phyloP scores from a whole-genome alignment of 2,888 invertebrate species.

The Acronicta psi region DNA sequence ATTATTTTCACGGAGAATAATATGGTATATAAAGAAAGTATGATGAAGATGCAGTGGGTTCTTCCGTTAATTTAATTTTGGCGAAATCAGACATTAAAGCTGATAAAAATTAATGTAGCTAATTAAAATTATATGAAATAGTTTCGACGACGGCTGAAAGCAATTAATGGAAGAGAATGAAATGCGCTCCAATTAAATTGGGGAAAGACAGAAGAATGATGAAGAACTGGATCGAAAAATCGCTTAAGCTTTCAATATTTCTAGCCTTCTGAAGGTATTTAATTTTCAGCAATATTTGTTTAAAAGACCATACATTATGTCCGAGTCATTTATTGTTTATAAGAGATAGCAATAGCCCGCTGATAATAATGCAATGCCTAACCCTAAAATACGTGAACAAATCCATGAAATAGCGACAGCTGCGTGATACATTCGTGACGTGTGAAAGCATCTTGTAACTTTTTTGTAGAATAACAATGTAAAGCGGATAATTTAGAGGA shows the following conservation, averaged over 20 bases:
- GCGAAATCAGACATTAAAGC: conserved; percentile 2
- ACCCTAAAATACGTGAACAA: conserved; percentile 58
- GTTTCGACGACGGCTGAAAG: too few relatives aligned
- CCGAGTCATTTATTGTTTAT: background rate
- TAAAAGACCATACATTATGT: background rate
- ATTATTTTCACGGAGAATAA: conserved; percentile 43
- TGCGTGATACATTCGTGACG: conserved; percentile 64
- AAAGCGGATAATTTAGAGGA: conserved; percentile 62
- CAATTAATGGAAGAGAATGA: too few relatives aligned
- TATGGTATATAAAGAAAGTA: conserved; percentile 39
- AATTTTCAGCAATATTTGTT: conserved; percentile 5
- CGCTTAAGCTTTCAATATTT: too few relatives aligned
- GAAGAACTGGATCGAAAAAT: too few relatives aligned
- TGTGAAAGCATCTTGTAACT: conserved; percentile 45
- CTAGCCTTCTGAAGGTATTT: background rate
- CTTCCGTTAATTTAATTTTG: conserved; percentile 10
- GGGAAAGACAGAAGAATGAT: too few relatives aligned
- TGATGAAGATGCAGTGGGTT: conserved; percentile 29
- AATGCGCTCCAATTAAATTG: too few relatives aligned
- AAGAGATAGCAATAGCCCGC: conserved; percentile 7
- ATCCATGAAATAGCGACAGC: conserved; percentile 74
- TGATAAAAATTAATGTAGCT: background rate
- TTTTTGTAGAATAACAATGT: conserved; percentile 51
- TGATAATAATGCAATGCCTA: background rate
- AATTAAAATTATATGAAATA: background rate